Conservation (phyloP, 2,888 invertebrate genomes). For the Hoplodrina blanda region DNA sequence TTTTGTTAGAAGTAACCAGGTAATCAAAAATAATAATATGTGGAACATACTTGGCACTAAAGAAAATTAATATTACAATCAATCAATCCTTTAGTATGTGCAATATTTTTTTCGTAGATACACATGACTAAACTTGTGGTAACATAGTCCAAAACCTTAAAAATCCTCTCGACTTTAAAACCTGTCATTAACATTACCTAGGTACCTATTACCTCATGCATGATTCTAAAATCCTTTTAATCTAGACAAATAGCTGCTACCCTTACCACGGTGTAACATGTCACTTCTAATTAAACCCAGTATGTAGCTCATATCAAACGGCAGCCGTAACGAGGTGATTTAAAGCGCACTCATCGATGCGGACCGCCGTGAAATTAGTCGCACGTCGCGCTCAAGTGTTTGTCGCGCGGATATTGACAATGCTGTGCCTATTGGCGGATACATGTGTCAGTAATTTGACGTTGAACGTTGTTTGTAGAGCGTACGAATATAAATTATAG, state of each 20-base stretch:
- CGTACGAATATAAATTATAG: background rate
- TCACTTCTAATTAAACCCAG: conserved; percentile 57
- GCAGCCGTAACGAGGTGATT: conserved; percentile 67
- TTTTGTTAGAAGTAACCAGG: background rate
- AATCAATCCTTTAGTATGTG: background rate
- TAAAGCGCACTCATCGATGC: conserved; percentile 68
- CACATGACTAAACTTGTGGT: background rate
- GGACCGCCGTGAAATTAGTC: conserved; percentile 77
- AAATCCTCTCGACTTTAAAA: background rate
- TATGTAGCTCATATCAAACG: conserved; percentile 63
- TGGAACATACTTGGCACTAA: too few relatives aligned
- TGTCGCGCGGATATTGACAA: conserved; percentile 49
- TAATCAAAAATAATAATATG: background rate
- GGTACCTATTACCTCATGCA: background rate
- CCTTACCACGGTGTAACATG: conserved; percentile 17
- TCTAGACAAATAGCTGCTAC: conserved; percentile 13
- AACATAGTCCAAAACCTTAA: background rate
- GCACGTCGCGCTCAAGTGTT: conserved; percentile 53
- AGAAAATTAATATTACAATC: background rate
- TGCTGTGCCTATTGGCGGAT: conserved; percentile 20
- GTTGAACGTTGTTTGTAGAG: conserved; percentile 6
- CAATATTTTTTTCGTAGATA: background rate
- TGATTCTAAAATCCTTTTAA: background rate
- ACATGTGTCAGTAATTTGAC: conserved; percentile 31
- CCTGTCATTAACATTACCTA: background rate